These are phyloP conservation scores for Coleophora deauratella DNA, from an alignment of 2,888 invertebrate genomes.

Conservation along the genomic window DNA sequence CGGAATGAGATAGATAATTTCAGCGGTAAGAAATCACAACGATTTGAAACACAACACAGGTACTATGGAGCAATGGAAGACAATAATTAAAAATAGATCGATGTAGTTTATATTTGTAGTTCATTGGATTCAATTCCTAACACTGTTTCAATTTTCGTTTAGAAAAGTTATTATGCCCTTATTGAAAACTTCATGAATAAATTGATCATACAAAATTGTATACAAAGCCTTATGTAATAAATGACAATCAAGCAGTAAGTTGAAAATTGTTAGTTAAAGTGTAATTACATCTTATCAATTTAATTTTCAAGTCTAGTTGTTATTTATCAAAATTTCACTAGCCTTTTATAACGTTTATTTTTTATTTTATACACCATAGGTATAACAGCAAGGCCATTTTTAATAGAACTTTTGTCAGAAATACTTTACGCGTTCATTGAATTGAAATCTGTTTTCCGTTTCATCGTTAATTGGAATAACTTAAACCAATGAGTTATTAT, in stretches of 20 bases:
- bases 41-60: not conserved
- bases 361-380: constrained; percentile 52
- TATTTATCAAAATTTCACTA: constrained; percentile 73
- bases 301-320: constrained; percentile 64
- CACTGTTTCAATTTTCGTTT: too few relatives aligned
- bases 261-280: constrained; percentile 23
- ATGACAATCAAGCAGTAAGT: constrained; percentile 14
- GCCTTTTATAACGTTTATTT: constrained; percentile 58
- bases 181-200: constrained; percentile 7
- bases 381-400: constrained; percentile 58
- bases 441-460: too few relatives aligned
- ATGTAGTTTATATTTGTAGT: too few relatives aligned
- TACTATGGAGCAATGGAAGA: not conserved
- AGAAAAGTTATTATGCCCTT: too few relatives aligned
- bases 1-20: not conserved
- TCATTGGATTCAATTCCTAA: too few relatives aligned
- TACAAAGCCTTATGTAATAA: constrained; percentile 24
- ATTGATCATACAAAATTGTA: constrained; percentile 10
- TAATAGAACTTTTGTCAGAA: not conserved
- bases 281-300: constrained; percentile 49
- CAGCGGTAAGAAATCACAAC: too few relatives aligned
- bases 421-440: not conserved
- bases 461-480: not conserved
- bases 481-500: too few relatives aligned
- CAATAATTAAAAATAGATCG: too few relatives aligned